Evolutionary conservation across 2,113 vertebrate genomes (phyloP).

Genomic region (Orientallactaga bullata): DNA sequence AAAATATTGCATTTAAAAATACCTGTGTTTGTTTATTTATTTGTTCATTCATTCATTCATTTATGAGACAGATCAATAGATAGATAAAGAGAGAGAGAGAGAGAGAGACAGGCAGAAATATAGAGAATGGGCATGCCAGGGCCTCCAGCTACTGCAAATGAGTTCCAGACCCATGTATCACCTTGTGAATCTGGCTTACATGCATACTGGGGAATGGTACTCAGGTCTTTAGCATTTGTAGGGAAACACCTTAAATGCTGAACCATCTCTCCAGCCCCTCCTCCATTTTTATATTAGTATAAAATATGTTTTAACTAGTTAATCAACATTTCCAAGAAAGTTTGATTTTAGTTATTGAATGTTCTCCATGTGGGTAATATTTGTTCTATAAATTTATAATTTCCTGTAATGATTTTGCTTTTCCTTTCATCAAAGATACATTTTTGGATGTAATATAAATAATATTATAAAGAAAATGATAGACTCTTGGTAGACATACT

Average conservation of each 20-base stretch:
- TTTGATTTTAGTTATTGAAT: conserved; percentile 47
- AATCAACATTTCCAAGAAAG: conserved; percentile 26
- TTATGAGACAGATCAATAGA: too few relatives aligned
- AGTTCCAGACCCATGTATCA: too few relatives aligned
- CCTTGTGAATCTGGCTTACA: too few relatives aligned
- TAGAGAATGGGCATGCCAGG: too few relatives aligned
- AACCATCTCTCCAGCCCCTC: too few relatives aligned
- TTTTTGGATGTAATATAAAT: conserved; percentile 24
- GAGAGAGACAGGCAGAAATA: too few relatives aligned
- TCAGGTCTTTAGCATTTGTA: too few relatives aligned
- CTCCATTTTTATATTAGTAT: conserved; percentile 16
- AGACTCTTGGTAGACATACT: conserved; percentile 20
- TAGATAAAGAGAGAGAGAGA: too few relatives aligned
- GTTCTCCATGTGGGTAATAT: background rate
- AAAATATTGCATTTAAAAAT: conserved; percentile 33
- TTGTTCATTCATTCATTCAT: too few relatives aligned
- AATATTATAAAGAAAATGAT: conserved; percentile 15
- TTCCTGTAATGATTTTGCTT: conserved; percentile 49
- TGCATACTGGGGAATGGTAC: too few relatives aligned
- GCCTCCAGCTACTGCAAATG: too few relatives aligned
- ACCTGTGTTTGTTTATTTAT: background rate
- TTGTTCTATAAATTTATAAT: conserved; percentile 53
- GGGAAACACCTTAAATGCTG: too few relatives aligned
- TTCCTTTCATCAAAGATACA: conserved; percentile 51
- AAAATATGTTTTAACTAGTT: conserved; percentile 29